These are phyloP conservation scores for Procapra przewalskii DNA, from an alignment of 2,113 vertebrate species.

Conservation along the genomic window DNA sequence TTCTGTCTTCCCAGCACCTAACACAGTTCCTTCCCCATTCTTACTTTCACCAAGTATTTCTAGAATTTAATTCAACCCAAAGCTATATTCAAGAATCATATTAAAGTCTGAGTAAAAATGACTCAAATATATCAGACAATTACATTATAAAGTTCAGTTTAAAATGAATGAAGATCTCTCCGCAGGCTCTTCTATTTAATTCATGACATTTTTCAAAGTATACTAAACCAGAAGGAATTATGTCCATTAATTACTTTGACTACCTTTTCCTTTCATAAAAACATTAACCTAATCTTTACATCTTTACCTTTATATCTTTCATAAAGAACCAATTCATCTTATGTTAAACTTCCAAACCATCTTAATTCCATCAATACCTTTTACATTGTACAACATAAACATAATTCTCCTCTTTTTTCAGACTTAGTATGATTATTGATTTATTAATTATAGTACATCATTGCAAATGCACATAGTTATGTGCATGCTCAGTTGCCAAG, in stretches of 20 bases:
- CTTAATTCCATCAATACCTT: background rate
- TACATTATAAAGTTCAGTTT: constrained; percentile 19
- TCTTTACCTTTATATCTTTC: background rate
- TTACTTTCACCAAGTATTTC: background rate
- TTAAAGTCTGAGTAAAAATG: background rate
- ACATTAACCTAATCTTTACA: background rate
- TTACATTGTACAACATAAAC: background rate
- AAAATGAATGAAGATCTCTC: constrained; percentile 27
- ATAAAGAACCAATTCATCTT: background rate
- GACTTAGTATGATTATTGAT: background rate
- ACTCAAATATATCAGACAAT: background rate
- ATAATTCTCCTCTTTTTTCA: background rate
- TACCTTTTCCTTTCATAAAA: background rate
- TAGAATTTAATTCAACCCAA: background rate
- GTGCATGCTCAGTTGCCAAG: background rate
- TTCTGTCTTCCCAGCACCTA: background rate
- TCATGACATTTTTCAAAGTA: constrained; percentile 23
- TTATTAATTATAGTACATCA: background rate
- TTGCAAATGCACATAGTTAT: background rate
- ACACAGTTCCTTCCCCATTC: background rate
- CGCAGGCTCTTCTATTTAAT: constrained; percentile 5
- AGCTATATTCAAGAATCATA: background rate
- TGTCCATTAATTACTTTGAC: background rate
- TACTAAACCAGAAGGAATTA: background rate
- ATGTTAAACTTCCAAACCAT: background rate